Percentiles rank a stretch among this genome's conserved stretches.
Conservation (phyloP, 2,797 vertebrate genomes). For the Mormyrus proboscirostris region DNA sequence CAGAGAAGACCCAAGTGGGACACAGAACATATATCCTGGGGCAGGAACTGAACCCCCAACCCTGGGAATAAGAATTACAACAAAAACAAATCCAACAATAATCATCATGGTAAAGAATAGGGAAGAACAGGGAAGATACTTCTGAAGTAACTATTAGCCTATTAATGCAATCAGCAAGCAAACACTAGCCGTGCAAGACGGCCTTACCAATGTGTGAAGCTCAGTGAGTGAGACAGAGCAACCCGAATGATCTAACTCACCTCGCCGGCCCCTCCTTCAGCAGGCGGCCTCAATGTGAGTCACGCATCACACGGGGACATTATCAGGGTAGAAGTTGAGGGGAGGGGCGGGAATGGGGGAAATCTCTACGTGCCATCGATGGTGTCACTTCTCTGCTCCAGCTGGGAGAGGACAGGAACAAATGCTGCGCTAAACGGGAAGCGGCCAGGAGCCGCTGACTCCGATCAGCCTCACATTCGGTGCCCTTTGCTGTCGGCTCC, state of each 20-base stretch:
- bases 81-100: background rate
- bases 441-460: background rate
- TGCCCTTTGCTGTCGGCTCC: background rate
- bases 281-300: background rate
- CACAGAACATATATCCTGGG: background rate
- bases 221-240: background rate
- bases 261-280: background rate
- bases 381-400: background rate
- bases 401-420: background rate
- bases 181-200: background rate
- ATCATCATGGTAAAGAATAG: background rate
- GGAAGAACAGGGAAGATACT: background rate
- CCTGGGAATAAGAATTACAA: background rate
- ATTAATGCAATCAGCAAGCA: background rate
- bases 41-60: background rate
- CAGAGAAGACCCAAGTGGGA: background rate
- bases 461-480: background rate
- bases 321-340: background rate
- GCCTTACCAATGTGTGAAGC: background rate
- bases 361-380: background rate
- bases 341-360: background rate
- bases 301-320: background rate
- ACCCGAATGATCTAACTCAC: background rate
- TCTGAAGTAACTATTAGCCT: background rate
- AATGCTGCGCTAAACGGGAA: background rate